A percentile compares a stretch with the other conserved stretches of the same genome.
phyloP scores from a whole-genome alignment of 2,113 vertebrate species.

The Crotalus horridus region DNA sequence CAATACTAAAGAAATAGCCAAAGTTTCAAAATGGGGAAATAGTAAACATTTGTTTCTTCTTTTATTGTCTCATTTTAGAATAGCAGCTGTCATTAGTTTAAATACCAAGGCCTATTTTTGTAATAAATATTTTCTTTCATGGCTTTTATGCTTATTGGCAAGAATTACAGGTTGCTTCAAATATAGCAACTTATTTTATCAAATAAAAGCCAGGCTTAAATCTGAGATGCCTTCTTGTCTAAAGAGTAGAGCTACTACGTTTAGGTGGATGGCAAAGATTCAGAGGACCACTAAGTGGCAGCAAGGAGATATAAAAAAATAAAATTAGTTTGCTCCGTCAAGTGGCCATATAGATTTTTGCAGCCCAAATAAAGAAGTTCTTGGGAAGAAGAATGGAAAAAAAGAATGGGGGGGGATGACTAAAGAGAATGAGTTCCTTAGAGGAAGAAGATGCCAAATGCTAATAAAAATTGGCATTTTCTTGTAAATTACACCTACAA shows the following conservation, averaged over 20 bases:
- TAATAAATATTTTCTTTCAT: slow-evolving; percentile 14
- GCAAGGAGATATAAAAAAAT: too few species aligned
- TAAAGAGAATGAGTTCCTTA: too few species aligned
- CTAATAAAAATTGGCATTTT: too few species aligned
- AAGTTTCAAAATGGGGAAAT: slow-evolving; percentile 11
- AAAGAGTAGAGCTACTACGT: background rate
- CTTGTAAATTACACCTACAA: background rate
- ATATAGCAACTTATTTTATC: background rate
- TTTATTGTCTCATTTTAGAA: slow-evolving; percentile 2
- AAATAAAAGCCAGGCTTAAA: background rate
- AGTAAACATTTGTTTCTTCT: background rate
- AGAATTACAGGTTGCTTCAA: slow-evolving; percentile 11
- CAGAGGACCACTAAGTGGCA: too few species aligned
- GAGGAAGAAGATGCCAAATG: too few species aligned
- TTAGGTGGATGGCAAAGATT: too few species aligned
- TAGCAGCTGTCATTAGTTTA: slow-evolving; percentile 15
- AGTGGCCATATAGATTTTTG: too few species aligned
- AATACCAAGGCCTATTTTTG: background rate
- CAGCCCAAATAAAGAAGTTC: too few species aligned
- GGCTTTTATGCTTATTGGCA: background rate
- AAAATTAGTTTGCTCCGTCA: too few species aligned
- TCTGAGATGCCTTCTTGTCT: background rate
- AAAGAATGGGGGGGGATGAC: too few species aligned
- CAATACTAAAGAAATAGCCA: slow-evolving; percentile 33
- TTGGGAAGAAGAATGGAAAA: too few species aligned